Evolutionary conservation across 2,888 invertebrate genomes (phyloP).

Genomic region (Melanargia galathea): DNA sequence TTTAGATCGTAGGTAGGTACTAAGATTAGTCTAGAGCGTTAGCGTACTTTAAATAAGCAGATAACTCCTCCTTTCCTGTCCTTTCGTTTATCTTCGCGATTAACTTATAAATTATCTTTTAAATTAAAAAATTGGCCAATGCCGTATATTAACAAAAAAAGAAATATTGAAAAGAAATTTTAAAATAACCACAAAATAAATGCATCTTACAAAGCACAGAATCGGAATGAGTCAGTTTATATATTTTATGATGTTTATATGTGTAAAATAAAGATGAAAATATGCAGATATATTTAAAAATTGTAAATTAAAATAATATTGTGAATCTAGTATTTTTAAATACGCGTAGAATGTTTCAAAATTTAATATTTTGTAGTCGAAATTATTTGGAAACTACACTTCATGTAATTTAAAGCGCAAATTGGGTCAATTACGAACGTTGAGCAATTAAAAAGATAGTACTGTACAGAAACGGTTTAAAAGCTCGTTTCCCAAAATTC

Average conservation of each 20-base stretch:
- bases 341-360: not conserved
- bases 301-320: conserved; percentile 12
- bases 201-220: not conserved
- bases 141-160: too few species aligned
- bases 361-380: not conserved
- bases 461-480: conserved; percentile 9
- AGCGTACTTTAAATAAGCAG: not conserved
- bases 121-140: too few species aligned
- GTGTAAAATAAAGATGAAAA: conserved; percentile 22
- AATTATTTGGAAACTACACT: not conserved
- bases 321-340: not conserved
- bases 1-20: too few species aligned
- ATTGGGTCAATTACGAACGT: conserved; percentile 18
- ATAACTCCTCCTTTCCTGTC: too few species aligned
- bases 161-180: not conserved
- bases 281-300: conserved; percentile 19
- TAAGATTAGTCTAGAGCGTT: conserved; percentile 13
- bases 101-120: too few species aligned
- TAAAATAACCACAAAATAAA: not conserved
- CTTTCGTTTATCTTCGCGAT: not conserved
- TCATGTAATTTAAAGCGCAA: conserved; percentile 1
- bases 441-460: conserved; percentile 19
- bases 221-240: too few species aligned
- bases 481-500: conserved; percentile 21
- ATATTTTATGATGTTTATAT: too few species aligned